phyloP scores from a whole-genome alignment of 1,140 invertebrate species.

The Cataglyphis hispanica region DNA sequence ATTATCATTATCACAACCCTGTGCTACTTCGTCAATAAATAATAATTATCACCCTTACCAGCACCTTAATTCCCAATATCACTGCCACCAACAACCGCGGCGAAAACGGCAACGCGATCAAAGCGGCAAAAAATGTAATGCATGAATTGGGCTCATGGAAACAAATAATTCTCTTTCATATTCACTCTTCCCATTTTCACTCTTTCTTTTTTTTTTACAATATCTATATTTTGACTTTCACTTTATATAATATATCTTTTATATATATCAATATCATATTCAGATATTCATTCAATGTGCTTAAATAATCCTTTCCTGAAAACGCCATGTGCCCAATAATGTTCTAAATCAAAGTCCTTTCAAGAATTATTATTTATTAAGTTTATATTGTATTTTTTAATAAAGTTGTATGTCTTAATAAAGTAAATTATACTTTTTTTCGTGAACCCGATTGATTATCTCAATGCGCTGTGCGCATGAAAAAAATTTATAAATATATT shows the following conservation, averaged over 20 bases:
- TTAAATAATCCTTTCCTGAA: background rate
- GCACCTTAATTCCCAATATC: background rate
- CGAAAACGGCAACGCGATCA: background rate
- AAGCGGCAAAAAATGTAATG: conserved; percentile 12
- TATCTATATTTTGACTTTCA: conserved; percentile 41
- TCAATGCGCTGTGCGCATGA: no score
- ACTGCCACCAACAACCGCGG: background rate
- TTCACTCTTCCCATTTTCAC: background rate
- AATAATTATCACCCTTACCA: background rate
- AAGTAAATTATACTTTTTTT: no score
- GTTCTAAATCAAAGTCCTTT: no score
- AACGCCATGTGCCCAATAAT: no score
- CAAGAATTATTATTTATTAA: no score
- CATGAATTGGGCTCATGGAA: conserved; percentile 61
- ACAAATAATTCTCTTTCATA: conserved; percentile 49
- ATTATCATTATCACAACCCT: conserved; percentile 68
- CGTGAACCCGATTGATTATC: no score
- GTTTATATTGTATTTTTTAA: no score
- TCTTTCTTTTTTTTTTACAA: conserved; percentile 53
- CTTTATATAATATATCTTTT: background rate
- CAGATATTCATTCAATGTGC: background rate
- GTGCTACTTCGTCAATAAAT: background rate
- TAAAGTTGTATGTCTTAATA: no score
- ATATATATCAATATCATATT: background rate
- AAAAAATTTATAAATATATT: no score